phyloP scores from a whole-genome alignment of 2,113 vertebrate species.

The Platysteira castanea region DNA sequence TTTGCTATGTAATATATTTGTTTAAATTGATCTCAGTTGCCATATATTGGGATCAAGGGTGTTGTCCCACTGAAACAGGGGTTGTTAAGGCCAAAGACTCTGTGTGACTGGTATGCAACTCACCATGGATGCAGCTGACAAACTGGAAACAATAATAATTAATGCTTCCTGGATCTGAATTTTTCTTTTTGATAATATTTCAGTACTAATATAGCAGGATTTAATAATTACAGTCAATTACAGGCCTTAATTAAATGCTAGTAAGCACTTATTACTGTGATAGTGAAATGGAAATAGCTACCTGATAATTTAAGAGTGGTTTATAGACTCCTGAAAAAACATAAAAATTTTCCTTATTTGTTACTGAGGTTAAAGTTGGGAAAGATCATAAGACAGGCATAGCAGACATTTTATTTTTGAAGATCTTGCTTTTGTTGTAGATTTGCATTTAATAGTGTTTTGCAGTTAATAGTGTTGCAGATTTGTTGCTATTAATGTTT shows the following conservation, averaged over 20 bases:
- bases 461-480: not conserved
- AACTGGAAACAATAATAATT: not conserved
- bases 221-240: not conserved
- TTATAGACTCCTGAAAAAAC: not conserved
- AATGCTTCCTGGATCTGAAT: not conserved
- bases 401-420: not conserved
- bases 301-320: not conserved
- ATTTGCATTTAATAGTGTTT: not conserved
- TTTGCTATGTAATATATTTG: not conserved
- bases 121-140: not conserved
- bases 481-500: not conserved
- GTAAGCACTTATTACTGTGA: not conserved
- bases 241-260: not conserved
- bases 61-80: not conserved
- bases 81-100: not conserved
- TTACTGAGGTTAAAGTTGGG: not conserved
- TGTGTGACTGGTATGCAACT: not conserved
- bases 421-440: not conserved
- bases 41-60: not conserved
- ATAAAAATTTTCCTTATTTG: not conserved
- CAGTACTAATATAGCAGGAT: not conserved
- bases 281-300: not conserved
- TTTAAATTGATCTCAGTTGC: not conserved
- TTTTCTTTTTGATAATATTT: not conserved
- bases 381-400: not conserved